Conservation (phyloP, 2,113 vertebrate species). For the Dipodomys merriami region DNA sequence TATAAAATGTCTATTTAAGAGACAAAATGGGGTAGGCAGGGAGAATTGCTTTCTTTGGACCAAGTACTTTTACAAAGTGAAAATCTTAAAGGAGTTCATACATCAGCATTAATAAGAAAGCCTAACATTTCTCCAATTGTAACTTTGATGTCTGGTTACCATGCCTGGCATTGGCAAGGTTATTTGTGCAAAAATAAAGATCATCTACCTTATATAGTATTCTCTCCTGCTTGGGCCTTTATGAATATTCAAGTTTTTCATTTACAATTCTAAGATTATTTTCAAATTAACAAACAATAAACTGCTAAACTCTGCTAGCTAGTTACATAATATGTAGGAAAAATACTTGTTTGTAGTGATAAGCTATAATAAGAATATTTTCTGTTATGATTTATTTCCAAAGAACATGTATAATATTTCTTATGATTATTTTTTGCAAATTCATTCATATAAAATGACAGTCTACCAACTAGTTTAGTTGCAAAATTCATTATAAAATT, state of each 20-base stretch:
- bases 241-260: neutral
- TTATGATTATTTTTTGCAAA: neutral
- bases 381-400: neutral
- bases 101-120: conserved; percentile 16
- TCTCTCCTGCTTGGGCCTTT: neutral
- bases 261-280: neutral
- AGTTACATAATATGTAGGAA: neutral
- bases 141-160: neutral
- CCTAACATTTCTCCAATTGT: neutral
- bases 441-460: neutral
- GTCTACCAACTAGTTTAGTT: neutral
- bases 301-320: neutral
- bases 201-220: neutral
- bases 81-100: conserved; percentile 25
- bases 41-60: conserved; percentile 64
- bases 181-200: neutral
- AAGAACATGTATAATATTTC: neutral
- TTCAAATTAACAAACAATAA: neutral
- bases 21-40: neutral
- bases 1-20: conserved; percentile 16
- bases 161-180: neutral
- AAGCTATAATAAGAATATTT: neutral
- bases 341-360: neutral
- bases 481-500: conserved; percentile 5
- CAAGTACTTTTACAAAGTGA: conserved; percentile 52